Percentiles rank a stretch among this genome's conserved stretches.
Conservation (phyloP, 2,888 invertebrate genomes). For the Podabrus alpinus region DNA sequence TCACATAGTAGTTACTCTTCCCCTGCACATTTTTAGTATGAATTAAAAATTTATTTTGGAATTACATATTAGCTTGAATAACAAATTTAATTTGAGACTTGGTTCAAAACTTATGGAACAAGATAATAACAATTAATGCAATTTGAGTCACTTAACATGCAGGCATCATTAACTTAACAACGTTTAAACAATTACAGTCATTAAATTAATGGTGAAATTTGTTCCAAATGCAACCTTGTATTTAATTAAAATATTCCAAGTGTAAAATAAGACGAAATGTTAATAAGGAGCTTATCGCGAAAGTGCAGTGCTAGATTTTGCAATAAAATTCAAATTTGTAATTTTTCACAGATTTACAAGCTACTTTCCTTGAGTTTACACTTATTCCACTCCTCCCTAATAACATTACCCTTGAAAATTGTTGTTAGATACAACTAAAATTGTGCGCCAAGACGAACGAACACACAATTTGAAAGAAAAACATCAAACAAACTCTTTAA, state of each 20-base stretch:
- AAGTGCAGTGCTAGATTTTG: background rate
- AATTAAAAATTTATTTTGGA: background rate
- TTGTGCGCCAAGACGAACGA: background rate
- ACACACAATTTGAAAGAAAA: background rate
- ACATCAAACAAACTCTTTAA: background rate
- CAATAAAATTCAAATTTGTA: background rate
- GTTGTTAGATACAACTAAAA: background rate
- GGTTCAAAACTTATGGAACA: conserved; percentile 17
- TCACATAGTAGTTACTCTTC: background rate
- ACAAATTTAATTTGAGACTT: conserved; percentile 12
- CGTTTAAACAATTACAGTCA: conserved; percentile 30
- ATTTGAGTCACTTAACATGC: conserved; percentile 38
- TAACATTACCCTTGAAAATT: background rate
- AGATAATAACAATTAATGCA: conserved; percentile 37
- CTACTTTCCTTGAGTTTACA: background rate
- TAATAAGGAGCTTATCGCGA: background rate
- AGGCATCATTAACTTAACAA: conserved; percentile 37
- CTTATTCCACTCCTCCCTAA: background rate
- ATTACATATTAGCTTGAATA: background rate
- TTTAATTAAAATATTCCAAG: background rate
- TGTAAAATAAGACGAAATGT: background rate
- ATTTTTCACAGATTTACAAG: background rate
- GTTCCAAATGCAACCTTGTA: background rate
- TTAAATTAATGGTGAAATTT: conserved; percentile 20
- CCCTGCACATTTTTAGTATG: background rate